Evolutionary conservation across 2,113 vertebrate genomes (phyloP), one percentile per base, ranked within the genome.

Genomic region (Stegostoma tigrinum): DNA sequence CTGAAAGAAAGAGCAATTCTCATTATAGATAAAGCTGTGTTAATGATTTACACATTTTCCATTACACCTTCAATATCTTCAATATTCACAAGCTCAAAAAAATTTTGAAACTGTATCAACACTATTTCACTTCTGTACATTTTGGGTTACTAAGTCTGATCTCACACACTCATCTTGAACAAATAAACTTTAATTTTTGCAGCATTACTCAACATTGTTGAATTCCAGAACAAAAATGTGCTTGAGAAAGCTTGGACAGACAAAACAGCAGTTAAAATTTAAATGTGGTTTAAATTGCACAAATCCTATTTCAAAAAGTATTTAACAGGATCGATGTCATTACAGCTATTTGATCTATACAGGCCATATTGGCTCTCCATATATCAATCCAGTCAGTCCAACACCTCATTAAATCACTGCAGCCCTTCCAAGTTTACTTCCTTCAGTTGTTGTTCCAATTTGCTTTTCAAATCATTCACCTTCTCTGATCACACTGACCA

Each of bases 1-100:
- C 96, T 96, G 96, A 27, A 94, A 95, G 52, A 78, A 90, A 94
- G 24, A 27, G 38, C 34, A 72, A 10, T 67, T 61, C 30, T 64
- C n/a, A 27, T 85, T 95, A 85, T 19, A 14, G 3, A 64, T 27
- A 34, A 42, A n/a, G 52, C 80, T 75, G 48, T 7, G 23, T 95
- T 21, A 34, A 30, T 66, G 95, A 68, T 64, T 95, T 95, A 27
- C 34, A 52, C 21, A 68, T 61, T 85, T 95, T 95, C 30, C 14
- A 61, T 89, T 55, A 3, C 19, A 87, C 24, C 0, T 64, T 90
- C n/a, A n/a, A 64, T 61, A 61, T 87, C 52, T 21, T 42, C 38
- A 90, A 90, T 90, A 61, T 90, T 90, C 52, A n/a, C 87, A 90
- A 61, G 87, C 6, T 30, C 19, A 64, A 14, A 10, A 61, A 91